Evolutionary conservation across 2,113 vertebrate genomes (phyloP).

Genomic region (Athene noctua): DNA sequence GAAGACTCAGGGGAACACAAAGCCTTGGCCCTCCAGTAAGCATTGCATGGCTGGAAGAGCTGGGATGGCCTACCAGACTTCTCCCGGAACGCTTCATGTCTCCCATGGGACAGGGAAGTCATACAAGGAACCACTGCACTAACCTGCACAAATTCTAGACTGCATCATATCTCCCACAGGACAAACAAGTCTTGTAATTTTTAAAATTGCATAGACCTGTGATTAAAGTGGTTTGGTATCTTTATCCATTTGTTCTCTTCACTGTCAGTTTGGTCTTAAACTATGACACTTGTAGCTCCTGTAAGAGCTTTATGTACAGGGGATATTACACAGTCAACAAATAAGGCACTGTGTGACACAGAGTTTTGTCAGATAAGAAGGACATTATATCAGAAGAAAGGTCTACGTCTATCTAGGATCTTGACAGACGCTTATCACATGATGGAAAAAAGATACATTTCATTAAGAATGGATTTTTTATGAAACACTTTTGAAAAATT

Average conservation of each 20-base stretch:
- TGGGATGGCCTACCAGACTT: not conserved
- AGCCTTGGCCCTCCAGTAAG: too few species aligned
- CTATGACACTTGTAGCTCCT: too few species aligned
- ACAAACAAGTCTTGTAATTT: not conserved
- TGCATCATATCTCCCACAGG: not conserved
- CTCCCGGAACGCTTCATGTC: rapidly evolving
- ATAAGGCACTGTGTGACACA: not conserved
- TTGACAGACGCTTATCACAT: not conserved
- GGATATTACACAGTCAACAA: not conserved
- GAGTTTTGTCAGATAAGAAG: not conserved
- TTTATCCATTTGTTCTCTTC: not conserved
- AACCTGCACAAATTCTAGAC: not conserved
- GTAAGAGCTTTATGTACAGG: not conserved
- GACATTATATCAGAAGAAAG: not conserved
- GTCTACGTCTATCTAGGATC: not conserved
- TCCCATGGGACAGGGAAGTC: not conserved
- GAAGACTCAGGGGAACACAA: not conserved
- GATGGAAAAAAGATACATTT: not conserved
- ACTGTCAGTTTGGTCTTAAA: not conserved
- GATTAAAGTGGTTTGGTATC: not conserved
- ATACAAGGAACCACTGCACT: rapidly evolving
- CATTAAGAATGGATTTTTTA: not conserved
- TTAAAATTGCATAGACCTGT: not conserved
- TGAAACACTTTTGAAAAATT: not conserved
- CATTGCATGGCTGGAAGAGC: not conserved